phyloP scores from a whole-genome alignment of 2,113 vertebrate genomes.

The Phylloscopus trochilus region DNA sequence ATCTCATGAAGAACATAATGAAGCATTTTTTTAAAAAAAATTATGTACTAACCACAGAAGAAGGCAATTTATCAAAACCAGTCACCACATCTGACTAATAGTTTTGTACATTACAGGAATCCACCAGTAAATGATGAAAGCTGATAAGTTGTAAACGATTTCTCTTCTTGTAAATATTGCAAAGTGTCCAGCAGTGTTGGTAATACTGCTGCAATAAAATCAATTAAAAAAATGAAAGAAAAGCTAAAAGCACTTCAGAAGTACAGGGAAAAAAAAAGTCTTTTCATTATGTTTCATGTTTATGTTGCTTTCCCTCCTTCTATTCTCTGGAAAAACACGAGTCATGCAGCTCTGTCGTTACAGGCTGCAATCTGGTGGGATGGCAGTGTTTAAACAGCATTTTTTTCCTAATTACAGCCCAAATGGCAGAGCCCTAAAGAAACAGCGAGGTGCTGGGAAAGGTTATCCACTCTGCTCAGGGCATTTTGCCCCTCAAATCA shows the following conservation, averaged over 20 bases:
- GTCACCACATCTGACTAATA: slow-evolving; percentile 37
- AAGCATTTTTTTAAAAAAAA: background rate
- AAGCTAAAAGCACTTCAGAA: background rate
- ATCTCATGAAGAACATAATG: slow-evolving; percentile 51
- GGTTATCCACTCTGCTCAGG: background rate
- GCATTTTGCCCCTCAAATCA: background rate
- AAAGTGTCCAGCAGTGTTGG: background rate
- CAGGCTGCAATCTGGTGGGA: slow-evolving; percentile 26
- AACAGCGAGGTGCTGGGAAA: background rate
- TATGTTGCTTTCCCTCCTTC: background rate
- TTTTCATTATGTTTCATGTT: background rate
- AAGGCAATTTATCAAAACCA: slow-evolving; percentile 53
- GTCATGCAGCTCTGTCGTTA: background rate
- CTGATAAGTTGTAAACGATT: slow-evolving; percentile 26
- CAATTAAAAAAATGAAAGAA: background rate
- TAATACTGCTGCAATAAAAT: slow-evolving; percentile 28
- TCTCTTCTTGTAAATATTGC: slow-evolving; percentile 41
- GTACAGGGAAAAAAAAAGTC: background rate
- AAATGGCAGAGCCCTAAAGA: slow-evolving; percentile 41
- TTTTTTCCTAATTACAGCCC: background rate
- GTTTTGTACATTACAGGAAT: slow-evolving; percentile 36
- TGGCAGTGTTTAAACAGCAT: background rate
- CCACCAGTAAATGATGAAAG: slow-evolving; percentile 23
- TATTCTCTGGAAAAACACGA: background rate
- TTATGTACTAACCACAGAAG: slow-evolving; percentile 29